Evolutionary conservation across 2,113 vertebrate genomes (phyloP), one percentile per base, ranked within the genome.

Genomic region (Zingel zingel): DNA sequence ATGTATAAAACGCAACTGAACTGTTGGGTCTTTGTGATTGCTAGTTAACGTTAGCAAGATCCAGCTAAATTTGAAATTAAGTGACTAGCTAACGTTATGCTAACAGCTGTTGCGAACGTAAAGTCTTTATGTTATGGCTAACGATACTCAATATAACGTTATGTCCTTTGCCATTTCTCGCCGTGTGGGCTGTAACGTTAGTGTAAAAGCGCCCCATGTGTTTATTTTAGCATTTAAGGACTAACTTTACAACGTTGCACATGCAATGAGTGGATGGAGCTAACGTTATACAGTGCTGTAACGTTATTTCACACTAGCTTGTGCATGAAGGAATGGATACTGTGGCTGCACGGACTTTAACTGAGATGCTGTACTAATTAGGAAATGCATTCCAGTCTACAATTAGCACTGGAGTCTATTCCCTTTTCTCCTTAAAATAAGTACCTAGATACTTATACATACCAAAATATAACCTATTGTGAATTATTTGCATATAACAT

Each of bases 51-150:
- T 21, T 16, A 25, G 3, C 8, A 39, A 45, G 13, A 54, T 0
- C 0, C 15, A 15, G 6, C 0, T 48, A 19, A 12, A 65, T 39
- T 25, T n/a, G 23, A 56, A 27, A 23, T 33, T 14, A 56, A 70
- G 10, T 56, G 59, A 36, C 33, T 59, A 73, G 23, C 27, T 59
- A 73, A 30, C 27, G 23, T 19, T 23, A 45, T 43, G 77, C 63
- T 69, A 74, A 10, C n/a, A 66, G 18, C 12, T 68, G 5, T 33
- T 23, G 59, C 2, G 1, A 47, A 43, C 14, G 47, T 53, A 12
- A 14, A 66, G 23, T 8, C 23, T 53, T 39, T 36, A 16, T 11
- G 13, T 58, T 15, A 6, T 18, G 1, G 25, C 3, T 14, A 0
- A 39, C 7, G 18, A 39, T 25, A 30, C 50, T 48, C 4, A 7